A percentile compares a stretch with the other conserved stretches of the same genome.
These are phyloP conservation scores for Pachypeltis micranthus DNA, from an alignment of 1,140 invertebrate species.

Conservation along the genomic window DNA sequence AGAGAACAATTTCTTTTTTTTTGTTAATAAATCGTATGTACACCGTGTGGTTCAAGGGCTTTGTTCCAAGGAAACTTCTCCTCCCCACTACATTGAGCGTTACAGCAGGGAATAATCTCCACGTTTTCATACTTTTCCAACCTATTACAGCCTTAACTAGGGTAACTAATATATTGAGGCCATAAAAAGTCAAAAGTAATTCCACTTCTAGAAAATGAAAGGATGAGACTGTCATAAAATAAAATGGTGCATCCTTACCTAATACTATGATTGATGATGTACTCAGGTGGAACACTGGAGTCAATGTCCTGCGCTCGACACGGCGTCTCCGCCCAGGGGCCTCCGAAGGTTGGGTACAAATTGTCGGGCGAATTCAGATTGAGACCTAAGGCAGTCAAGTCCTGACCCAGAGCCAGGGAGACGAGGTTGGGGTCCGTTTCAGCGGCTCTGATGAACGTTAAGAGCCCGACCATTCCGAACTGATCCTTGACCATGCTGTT, in stretches of 20 bases:
- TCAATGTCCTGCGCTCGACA: slow-evolving; percentile 98
- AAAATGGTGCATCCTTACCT: slow-evolving; percentile 37
- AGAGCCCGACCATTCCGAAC: slow-evolving; percentile 94
- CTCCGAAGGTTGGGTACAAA: slow-evolving; percentile 92
- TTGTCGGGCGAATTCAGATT: slow-evolving; percentile 97
- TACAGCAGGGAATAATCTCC: too few species aligned
- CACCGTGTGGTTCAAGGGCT: too few species aligned
- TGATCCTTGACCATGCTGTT: slow-evolving; percentile 97
- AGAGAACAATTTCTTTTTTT: too few species aligned
- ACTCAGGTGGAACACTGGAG: slow-evolving; percentile 96
- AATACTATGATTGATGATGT: slow-evolving; percentile 87
- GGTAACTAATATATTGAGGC: too few species aligned
- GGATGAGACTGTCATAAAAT: neutral
- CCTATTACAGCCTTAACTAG: too few species aligned
- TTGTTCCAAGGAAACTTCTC: too few species aligned
- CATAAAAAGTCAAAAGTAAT: too few species aligned
- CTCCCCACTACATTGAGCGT: too few species aligned
- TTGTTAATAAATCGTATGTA: too few species aligned
- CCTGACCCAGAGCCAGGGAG: slow-evolving; percentile 88
- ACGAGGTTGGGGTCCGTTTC: slow-evolving; percentile 94
- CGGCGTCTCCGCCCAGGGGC: slow-evolving; percentile 93
- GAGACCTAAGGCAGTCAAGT: slow-evolving; percentile 90
- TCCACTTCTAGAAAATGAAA: too few species aligned
- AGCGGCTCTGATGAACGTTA: slow-evolving; percentile 93
- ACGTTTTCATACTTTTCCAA: too few species aligned